Percentiles rank a stretch among this genome's conserved stretches.
Conservation (phyloP, 2,797 vertebrate species). For the Gymnothorax javanicus region DNA sequence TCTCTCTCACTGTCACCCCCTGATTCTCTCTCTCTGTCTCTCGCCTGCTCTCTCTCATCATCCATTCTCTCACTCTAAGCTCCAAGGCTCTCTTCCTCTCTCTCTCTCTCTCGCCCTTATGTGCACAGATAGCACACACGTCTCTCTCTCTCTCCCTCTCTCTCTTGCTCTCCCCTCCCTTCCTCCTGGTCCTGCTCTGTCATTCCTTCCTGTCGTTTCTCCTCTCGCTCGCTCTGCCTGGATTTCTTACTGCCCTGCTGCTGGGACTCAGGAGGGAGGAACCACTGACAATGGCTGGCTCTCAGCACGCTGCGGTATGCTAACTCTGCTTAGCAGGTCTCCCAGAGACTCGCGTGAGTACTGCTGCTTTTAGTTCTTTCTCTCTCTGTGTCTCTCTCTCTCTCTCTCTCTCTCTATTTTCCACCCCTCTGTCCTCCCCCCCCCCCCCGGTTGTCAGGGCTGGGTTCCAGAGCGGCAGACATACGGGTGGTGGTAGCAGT, state of each 20-base stretch:
- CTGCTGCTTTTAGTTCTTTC: background rate
- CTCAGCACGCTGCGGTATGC: conserved; percentile 53
- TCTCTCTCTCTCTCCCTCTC: conserved; percentile 36
- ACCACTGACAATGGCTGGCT: conserved; percentile 50
- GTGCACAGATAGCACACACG: conserved; percentile 55
- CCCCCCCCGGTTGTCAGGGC: background rate
- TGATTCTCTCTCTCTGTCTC: conserved; percentile 36
- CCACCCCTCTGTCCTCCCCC: background rate
- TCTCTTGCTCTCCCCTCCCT: conserved; percentile 26
- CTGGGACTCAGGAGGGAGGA: conserved; percentile 49
- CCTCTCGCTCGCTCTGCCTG: conserved; percentile 59
- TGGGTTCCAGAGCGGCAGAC: background rate
- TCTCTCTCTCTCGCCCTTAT: conserved; percentile 48
- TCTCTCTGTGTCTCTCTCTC: background rate
- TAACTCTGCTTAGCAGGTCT: conserved; percentile 46
- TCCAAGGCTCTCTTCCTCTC: background rate
- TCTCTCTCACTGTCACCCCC: conserved; percentile 35
- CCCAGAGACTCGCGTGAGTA: conserved; percentile 48
- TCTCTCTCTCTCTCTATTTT: background rate
- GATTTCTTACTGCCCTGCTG: conserved; percentile 28
- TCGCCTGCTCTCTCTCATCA: conserved; percentile 5
- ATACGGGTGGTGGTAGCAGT: no score
- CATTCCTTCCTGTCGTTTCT: conserved; percentile 19
- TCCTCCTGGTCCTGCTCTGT: conserved; percentile 12
- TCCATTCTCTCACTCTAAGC: conserved; percentile 41